Evolutionary conservation across 2,113 vertebrate genomes (phyloP), one percentile per base, ranked within the genome.

Genomic region (Pardalotus punctatus): DNA sequence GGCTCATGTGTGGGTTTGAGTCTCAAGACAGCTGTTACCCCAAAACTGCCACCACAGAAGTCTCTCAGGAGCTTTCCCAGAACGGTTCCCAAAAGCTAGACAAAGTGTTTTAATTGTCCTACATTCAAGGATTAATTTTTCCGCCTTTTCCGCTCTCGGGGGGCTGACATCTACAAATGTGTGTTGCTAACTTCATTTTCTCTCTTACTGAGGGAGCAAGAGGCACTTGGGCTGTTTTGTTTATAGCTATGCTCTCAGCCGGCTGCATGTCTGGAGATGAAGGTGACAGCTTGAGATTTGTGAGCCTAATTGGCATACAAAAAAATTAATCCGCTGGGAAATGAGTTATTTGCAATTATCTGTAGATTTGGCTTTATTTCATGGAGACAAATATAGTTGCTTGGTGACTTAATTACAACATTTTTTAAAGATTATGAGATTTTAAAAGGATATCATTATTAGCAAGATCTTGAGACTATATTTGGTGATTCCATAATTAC

Each of bases 251-350:
- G 65, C 92, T 94, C 86, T 92, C 90, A 93, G 90, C 85, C 0
- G 22, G 80, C 88, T 94, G 93, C 94, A 23, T 61, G 93, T 88
- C 94, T 94, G 85, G 90, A 95, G 88, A 92, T 92, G 90, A 92
- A 97, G 94, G 96, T 97, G 94, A 94, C 96, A 96, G 95, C 96
- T 96, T 96, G 95, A 97, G 92, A 95, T 96, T 93, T 95, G 95
- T 94, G 90, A 95, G 92, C 94, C 90, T 95, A 95, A 96, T 96
- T 96, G 96, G 95, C 92, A 91, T 88, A 95, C 93, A 86, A 81
- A 81, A 80, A 85, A 81, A 87, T 77, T 64, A 74, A 73, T 93
- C 96, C 82, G 12, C 82, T 79, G 95, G 93, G 95, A 97, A 95
- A 88, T 73, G 76, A 94, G 84, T 95, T 95, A 88, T 92, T 97